Evolutionary conservation across 2,113 vertebrate species (phyloP).

Genomic region (Bufo bufo): DNA sequence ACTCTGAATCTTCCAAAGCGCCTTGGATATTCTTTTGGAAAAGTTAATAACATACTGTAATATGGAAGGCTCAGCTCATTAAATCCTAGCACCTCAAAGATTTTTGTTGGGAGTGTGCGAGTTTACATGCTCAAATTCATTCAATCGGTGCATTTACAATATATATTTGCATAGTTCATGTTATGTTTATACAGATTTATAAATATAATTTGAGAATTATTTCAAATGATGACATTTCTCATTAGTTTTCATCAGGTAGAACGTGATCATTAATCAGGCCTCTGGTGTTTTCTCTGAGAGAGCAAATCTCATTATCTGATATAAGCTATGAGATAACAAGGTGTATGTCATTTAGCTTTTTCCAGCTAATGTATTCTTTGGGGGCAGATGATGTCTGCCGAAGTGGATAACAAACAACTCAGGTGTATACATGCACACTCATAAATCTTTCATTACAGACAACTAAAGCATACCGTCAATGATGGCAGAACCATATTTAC

Average conservation of each 20-base stretch:
- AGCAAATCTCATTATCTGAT: constrained; percentile 34
- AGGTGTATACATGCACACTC: constrained; percentile 4
- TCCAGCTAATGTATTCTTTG: constrained; percentile 49
- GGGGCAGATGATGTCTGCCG: constrained; percentile 27
- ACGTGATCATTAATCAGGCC: constrained; percentile 35
- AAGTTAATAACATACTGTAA: too few species aligned
- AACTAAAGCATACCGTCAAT: neutral
- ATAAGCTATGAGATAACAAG: constrained; percentile 24
- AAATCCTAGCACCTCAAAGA: too few species aligned
- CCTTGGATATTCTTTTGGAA: too few species aligned
- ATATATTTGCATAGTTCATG: neutral
- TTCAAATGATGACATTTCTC: constrained; percentile 35
- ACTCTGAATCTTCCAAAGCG: too few species aligned
- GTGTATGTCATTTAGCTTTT: constrained; percentile 20
- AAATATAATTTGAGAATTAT: constrained; percentile 9
- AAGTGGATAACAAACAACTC: constrained; percentile 15
- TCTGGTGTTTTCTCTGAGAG: constrained; percentile 19
- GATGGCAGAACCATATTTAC: neutral
- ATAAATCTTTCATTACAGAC: neutral
- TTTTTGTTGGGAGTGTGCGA: too few species aligned
- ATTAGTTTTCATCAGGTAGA: constrained; percentile 30
- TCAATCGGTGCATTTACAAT: too few species aligned
- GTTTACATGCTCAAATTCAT: too few species aligned
- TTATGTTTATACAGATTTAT: neutral
- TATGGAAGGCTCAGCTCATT: too few species aligned